Conservation (phyloP, 1,140 invertebrate species). For the Drosophila leontia region DNA sequence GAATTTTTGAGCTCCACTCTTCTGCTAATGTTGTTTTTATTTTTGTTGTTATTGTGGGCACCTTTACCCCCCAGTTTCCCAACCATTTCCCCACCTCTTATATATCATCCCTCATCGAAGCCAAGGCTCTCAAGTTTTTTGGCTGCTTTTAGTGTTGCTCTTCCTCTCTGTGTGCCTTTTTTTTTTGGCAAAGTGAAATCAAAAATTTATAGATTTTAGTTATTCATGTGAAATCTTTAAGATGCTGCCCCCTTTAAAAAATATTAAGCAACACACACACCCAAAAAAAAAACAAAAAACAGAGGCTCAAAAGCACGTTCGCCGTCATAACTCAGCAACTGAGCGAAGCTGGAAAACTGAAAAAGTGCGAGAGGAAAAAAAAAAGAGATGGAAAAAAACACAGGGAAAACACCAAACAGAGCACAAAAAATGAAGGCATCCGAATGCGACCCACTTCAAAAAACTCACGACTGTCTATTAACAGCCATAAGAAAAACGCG, state of each 20-base stretch:
- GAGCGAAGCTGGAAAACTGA: slow-evolving; percentile 43
- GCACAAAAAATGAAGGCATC: slow-evolving; percentile 34
- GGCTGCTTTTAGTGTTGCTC: slow-evolving; percentile 26
- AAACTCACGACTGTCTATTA: slow-evolving; percentile 75
- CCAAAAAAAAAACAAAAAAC: slow-evolving; percentile 11
- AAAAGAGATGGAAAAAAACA: neutral
- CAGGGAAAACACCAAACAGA: slow-evolving; percentile 25
- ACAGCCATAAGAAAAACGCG: slow-evolving; percentile 62
- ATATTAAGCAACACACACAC: slow-evolving; percentile 22
- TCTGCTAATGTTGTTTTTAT: slow-evolving; percentile 37
- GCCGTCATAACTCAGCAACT: slow-evolving; percentile 70
- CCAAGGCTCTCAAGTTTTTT: slow-evolving; percentile 31
- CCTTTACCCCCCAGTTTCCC: slow-evolving; percentile 7
- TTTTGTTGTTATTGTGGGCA: slow-evolving; percentile 45
- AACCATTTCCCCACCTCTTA: neutral
- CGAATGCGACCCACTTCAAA: slow-evolving; percentile 68
- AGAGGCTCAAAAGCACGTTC: slow-evolving; percentile 69
- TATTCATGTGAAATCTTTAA: slow-evolving; percentile 83
- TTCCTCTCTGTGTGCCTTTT: no score
- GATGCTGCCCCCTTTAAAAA: slow-evolving; percentile 64
- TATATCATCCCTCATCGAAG: slow-evolving; percentile 47
- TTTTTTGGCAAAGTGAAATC: slow-evolving; percentile 73
- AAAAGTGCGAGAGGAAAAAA: slow-evolving; percentile 14
- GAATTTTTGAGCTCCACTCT: slow-evolving; percentile 47
- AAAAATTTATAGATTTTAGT: slow-evolving; percentile 83